Evolutionary conservation across 2,113 vertebrate genomes (phyloP), one percentile per base, ranked within the genome.

Genomic region (Datnioides undecimradiatus): DNA sequence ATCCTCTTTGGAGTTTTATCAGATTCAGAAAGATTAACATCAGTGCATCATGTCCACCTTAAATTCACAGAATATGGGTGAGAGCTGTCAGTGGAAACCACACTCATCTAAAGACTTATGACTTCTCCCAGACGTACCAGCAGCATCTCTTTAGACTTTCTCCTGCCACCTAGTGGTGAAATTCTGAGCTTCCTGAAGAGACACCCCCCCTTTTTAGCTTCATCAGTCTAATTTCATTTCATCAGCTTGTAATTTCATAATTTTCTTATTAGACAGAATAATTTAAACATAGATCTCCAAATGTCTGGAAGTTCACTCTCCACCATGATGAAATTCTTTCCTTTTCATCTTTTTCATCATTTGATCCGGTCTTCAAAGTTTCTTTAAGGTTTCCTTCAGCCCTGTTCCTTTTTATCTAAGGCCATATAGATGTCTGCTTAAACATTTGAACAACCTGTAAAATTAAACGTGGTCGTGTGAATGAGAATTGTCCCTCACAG

Each of bases 141-240:
- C 14, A 38, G 16, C 36, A 33, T 34, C 3, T 13, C 49, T 6
- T 46, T 29, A 14, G 25, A 25, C 17, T 19, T 6, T 36, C 68
- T 88, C 68, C 65, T 90, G 91, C 91, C 93, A 80, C 65, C 93
- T 90, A 76, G 87, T 93, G 93, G 91, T 77, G 27, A 19, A 36
- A 71, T 9, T 34, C 2, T 5, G 2, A 13, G 5, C 36, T 3
- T 25, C 21, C 43, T 48, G 13, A 38, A 8, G 21, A 55, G 36
- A 52, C 40, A 23, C 25, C 8, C 19, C 7, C 19, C 19, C 7
- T 14, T 59, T 72, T 55, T 21, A 40, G 21, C 27, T 52, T 59
- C 5, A 36, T 29, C 13, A 19, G 57, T 23, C 16, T 0, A 8
- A 58, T 25, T 58, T 58, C 2, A 64, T 81, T 79, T 83, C 62